Percentiles rank a stretch among this genome's conserved stretches.
Evolutionary conservation across 2,888 invertebrate species (phyloP).

Genomic region (Campoplex nolae): DNA sequence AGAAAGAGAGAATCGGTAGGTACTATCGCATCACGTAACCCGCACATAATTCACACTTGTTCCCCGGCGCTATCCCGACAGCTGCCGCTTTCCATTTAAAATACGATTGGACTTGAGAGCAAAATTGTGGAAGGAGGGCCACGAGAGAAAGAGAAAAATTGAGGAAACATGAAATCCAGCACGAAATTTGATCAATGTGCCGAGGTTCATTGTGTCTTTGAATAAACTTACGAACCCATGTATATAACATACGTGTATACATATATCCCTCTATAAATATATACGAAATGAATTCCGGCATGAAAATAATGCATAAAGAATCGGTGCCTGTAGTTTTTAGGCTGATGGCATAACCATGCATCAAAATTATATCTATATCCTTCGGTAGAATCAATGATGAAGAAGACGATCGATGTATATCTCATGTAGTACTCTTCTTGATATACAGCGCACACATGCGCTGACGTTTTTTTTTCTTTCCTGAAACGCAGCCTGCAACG

Average conservation of each 20-base stretch:
- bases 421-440: slow-evolving; percentile 17
- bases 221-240: slow-evolving; percentile 51
- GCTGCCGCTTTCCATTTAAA: slow-evolving; percentile 67
- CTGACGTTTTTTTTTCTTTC: slow-evolving; percentile 25
- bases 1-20: slow-evolving; percentile 26
- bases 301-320: slow-evolving; percentile 35
- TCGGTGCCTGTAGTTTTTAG: slow-evolving; percentile 29
- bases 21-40: slow-evolving; percentile 68
- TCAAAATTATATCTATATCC: slow-evolving; percentile 29
- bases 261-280: not conserved
- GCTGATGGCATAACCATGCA: slow-evolving; percentile 6
- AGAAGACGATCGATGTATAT: slow-evolving; percentile 52
- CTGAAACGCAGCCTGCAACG: slow-evolving; percentile 12
- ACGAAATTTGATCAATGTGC: slow-evolving; percentile 64
- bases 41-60: slow-evolving; percentile 70
- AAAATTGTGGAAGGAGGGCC: slow-evolving; percentile 21
- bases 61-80: slow-evolving; percentile 61
- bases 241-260: slow-evolving; percentile 7
- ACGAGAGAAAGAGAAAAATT: slow-evolving; percentile 51
- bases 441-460: slow-evolving; percentile 32
- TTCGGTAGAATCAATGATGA: slow-evolving; percentile 47
- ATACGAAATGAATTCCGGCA: slow-evolving; percentile 23
- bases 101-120: slow-evolving; percentile 58
- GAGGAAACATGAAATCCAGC: slow-evolving; percentile 64
- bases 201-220: slow-evolving; percentile 55